Evolutionary conservation across 1,140 invertebrate species (phyloP).

Genomic region (Ceratina australensis): DNA sequence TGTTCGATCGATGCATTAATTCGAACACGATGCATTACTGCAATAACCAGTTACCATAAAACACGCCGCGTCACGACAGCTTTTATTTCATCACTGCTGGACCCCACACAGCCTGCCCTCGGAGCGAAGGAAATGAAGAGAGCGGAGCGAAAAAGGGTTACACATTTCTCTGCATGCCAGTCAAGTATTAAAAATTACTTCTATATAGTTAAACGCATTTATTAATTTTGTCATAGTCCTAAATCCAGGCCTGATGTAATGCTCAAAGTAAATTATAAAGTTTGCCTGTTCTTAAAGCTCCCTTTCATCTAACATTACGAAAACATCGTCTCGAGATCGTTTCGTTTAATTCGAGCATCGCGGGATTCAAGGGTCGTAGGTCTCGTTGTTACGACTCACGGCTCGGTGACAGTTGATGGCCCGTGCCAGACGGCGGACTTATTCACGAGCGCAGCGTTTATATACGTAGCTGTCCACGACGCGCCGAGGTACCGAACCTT

Average conservation of each 20-base stretch:
- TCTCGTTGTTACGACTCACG: constrained; percentile 36
- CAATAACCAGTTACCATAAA: constrained; percentile 41
- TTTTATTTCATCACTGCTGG: constrained; percentile 28
- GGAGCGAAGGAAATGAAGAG: neutral
- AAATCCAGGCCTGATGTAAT: too few species aligned
- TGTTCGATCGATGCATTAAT: constrained; percentile 48
- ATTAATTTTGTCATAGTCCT: too few species aligned
- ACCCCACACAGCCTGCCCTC: constrained; percentile 5
- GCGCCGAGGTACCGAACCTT: neutral
- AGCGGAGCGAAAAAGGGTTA: neutral
- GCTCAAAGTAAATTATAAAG: too few species aligned
- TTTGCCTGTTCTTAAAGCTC: too few species aligned
- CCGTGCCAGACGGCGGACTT: constrained; percentile 37
- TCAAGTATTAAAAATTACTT: neutral
- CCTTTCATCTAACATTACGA: too few species aligned
- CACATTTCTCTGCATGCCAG: too few species aligned
- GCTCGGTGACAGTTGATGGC: constrained; percentile 16
- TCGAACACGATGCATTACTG: constrained; percentile 30
- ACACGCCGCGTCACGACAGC: neutral
- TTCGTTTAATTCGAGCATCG: constrained; percentile 2
- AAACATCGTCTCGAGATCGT: neutral
- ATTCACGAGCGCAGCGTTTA: constrained; percentile 1
- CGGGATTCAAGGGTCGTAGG: constrained; percentile 4
- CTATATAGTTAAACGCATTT: too few species aligned
- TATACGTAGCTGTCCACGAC: neutral